Base-by-base conservation (phyloP, 2,797 vertebrate species). In the Sebastes vulpes region DNA sequence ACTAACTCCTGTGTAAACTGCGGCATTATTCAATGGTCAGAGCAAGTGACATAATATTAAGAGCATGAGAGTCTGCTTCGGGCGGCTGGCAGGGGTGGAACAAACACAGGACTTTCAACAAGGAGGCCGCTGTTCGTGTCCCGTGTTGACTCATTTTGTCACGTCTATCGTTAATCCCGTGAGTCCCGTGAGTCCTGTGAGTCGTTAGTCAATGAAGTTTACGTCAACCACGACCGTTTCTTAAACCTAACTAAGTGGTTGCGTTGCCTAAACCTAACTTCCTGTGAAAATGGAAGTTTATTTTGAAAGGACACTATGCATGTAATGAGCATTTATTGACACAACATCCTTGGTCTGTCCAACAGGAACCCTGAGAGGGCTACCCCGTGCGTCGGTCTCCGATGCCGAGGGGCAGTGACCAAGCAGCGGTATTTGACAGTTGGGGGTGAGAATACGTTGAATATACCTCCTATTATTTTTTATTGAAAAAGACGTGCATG, bases 31-130 rank as follows among this genome's bases (percentile, higher is more conserved):
- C 35, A 38, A 38, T 38, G 35, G 35, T 38, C 35, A 38, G 35
- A 38, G 11, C 35, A 38, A 38, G 35, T 38, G 35, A 12, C 35
- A 38, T 38, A 38, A 38, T 38, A 38, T 32, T 32, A 38, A 38
- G 0, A 38, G 35, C 4, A 5, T 14, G 35, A 38, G 12, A 38
- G 11, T 12, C 35, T 38, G 35, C 35, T 38, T 46, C 6, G 14
- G 42, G 16, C 1, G 6, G 42, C 0, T 0, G 0, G 42, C 14
- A 18, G 42, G 42, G 16, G 1, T 46, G 42, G 42, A 46, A 46
- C 42, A 46, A 46, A 46, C 42, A 46, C 3, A 46, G 42, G 42
- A n/a, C 42, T 46, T 46, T 46, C 46, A 48, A 0, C 46, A 0
- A 9, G 18, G 38, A 16, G 14, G 0, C 46, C 3, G 6, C 16